Evolutionary conservation across 2,888 invertebrate genomes (phyloP), one percentile per base, ranked within the genome.

Genomic region (Creontiades dilutus): DNA sequence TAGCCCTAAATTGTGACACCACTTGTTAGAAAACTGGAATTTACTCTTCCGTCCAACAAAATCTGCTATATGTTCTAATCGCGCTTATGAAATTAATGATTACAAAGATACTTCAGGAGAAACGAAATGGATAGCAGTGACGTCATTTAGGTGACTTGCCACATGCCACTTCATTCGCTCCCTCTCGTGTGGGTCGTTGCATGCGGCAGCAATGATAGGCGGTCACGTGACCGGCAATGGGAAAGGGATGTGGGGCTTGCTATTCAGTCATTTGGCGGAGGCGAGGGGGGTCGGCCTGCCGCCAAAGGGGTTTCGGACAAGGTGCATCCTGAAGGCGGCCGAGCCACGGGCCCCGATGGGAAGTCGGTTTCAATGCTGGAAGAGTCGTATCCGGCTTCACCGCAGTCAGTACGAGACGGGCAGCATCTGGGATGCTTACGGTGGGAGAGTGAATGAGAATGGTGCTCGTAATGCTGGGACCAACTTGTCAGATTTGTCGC

Each of bases 171-270:
- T 27, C 55, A 13, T 46, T 28, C 57, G 13, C 85, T 57, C 75
- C 57, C 46, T 46, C 68, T 86, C 23, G 86, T 47, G 75, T 86
- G 86, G 28, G 57, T n/a, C 85, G 57, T 55, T 55, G 85, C 57
- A 46, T 57, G 86, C 75, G 68, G 86, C 68, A 3, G 86, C 86
- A 86, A 86, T 75, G 86, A 86, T 61, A 61, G 46, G 86, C 47
- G 46, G 86, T 86, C 86, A 86, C 86, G 86, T 86, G 86, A 86
- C 86, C 68, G 86, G 86, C 86, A 68, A 85, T 85, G 85, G 85
- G 85, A 85, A 85, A 55, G 27, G 85, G 85, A 85, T 85, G 85
- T 85, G 61, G 86, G 19, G 14, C 47, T 23, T 4, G 61, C 86
- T 86, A 37, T 86, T 86, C 68, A 86, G 86, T 86, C 86, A 68